phyloP scores from a whole-genome alignment of 2,888 invertebrate genomes.

The Drosophila testacea region DNA sequence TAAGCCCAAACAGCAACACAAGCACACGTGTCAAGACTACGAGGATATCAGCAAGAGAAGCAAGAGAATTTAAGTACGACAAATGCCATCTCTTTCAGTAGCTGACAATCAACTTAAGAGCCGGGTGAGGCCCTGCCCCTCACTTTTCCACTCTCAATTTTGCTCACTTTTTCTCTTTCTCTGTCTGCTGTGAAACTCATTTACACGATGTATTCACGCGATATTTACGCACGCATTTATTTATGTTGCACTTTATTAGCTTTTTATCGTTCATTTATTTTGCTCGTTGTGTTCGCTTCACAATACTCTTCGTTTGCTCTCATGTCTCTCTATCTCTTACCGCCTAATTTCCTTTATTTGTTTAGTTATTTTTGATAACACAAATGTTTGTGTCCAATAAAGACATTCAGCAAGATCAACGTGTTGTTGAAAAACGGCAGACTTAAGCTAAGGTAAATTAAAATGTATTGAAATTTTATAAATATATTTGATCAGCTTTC shows the following conservation, averaged over 20 bases:
- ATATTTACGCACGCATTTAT: slow-evolving; percentile 72
- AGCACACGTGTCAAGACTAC: slow-evolving; percentile 53
- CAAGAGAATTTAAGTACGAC: slow-evolving; percentile 12
- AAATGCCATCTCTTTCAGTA: slow-evolving; percentile 25
- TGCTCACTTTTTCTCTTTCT: neutral
- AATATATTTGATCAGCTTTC: neutral
- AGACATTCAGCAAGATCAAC: slow-evolving; percentile 7
- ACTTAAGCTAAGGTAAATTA: slow-evolving; percentile 22
- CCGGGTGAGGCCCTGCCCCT: neutral
- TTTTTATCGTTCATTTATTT: slow-evolving; percentile 82
- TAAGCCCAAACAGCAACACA: slow-evolving; percentile 51
- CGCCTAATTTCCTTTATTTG: slow-evolving; percentile 31
- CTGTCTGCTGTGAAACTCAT: slow-evolving; percentile 28
- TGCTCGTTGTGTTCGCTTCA: slow-evolving; percentile 73
- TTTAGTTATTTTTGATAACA: slow-evolving; percentile 36
- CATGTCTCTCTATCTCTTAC: slow-evolving; percentile 2
- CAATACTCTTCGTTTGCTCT: slow-evolving; percentile 6
- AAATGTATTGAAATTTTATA: slow-evolving; percentile 12
- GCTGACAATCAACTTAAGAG: slow-evolving; percentile 40
- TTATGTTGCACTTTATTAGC: slow-evolving; percentile 77
- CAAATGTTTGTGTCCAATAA: slow-evolving; percentile 40
- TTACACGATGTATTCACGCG: slow-evolving; percentile 46
- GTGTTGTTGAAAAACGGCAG: neutral
- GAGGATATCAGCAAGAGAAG: slow-evolving; percentile 21
- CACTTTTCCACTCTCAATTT: neutral